These are phyloP conservation scores for Geodia barretti DNA, from an alignment of 37 sponge, comb jelly and placozoan species.

Conservation along the genomic window DNA sequence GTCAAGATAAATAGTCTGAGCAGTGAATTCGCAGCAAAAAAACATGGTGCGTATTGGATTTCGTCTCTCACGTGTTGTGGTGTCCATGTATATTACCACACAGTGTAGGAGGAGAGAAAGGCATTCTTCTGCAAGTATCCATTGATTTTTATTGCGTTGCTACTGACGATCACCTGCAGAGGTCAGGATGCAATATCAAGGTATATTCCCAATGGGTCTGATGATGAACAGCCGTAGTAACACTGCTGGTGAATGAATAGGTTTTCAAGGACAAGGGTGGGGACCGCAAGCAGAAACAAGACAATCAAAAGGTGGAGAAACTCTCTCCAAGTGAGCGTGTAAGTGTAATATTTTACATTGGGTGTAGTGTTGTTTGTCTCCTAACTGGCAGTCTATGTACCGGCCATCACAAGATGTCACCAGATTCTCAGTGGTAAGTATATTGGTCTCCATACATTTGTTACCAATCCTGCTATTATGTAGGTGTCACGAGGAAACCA, in stretches of 20 bases:
- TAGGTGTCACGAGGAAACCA: neutral
- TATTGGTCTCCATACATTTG: neutral
- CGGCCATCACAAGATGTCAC: neutral
- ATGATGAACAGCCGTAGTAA: neutral
- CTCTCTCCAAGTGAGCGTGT: constrained; percentile 44
- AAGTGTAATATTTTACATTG: no score
- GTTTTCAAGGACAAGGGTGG: constrained; percentile 80
- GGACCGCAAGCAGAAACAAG: constrained; percentile 72
- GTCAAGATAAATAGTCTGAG: constrained; percentile 67
- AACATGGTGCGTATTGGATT: constrained; percentile 71
- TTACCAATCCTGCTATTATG: neutral
- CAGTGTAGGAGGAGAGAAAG: constrained; percentile 75
- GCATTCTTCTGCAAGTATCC: constrained; percentile 57
- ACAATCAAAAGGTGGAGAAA: constrained; percentile 61
- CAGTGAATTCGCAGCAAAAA: constrained; percentile 75
- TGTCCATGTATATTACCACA: neutral
- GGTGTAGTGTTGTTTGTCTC: no score
- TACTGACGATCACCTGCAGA: neutral
- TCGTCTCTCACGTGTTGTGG: no score
- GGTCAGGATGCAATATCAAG: constrained; percentile 16
- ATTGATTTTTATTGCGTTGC: constrained; percentile 24
- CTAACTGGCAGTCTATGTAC: neutral
- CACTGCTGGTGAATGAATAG: neutral
- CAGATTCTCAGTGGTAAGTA: neutral
- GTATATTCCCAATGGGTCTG: neutral